Evolutionary conservation across 2,888 invertebrate species (phyloP), one percentile per base, ranked within the genome.

Genomic region (Chymomyza fuscimana): DNA sequence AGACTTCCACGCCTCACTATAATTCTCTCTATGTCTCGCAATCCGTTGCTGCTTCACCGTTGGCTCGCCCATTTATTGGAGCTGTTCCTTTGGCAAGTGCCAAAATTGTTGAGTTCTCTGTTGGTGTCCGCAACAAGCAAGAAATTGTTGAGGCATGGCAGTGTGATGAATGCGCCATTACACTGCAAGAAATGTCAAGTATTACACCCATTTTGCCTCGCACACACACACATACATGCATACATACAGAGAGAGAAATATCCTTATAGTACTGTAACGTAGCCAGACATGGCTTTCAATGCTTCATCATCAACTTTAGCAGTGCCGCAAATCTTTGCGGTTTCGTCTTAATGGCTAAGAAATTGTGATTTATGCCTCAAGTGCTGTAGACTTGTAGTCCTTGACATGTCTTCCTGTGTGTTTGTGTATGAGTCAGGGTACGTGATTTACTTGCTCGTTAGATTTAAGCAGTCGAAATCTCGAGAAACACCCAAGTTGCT

Each of bases 301-400:
- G 76, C 80, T 78, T 74, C 86, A 85, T 85, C 82, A 80, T 72
- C 80, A 72, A 78, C 71, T 82, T 77, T 78, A 69, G 74, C 73
- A 85, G 79, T 86, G 82, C 78, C 86, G 77, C 84, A 85, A 87
- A 85, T 85, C 88, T 86, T 86, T 87, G 84, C 73, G 84, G 84
- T 86, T 77, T 78, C 78, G 81, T 86, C 88, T 87, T 85, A 85
- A 85, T 85, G 88, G 84, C 86, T 83, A 85, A 85, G 84, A 87
- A 87, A 85, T 85, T 80, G 79, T 80, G 81, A 80, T 80, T 80
- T 80, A 80, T 80, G 79, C 74, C 78, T 76, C 60, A 65, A 78
- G 62, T 78, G 66, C 63, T 56, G 51, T n/a, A 25, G 25, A 25
- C 7, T 56, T 36, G 10, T 25, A 51, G 50, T 51, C 16, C 51